Evolutionary conservation across 2,888 invertebrate genomes (phyloP), one percentile per base, ranked within the genome.

Genomic region (Drosophila meridiana): DNA sequence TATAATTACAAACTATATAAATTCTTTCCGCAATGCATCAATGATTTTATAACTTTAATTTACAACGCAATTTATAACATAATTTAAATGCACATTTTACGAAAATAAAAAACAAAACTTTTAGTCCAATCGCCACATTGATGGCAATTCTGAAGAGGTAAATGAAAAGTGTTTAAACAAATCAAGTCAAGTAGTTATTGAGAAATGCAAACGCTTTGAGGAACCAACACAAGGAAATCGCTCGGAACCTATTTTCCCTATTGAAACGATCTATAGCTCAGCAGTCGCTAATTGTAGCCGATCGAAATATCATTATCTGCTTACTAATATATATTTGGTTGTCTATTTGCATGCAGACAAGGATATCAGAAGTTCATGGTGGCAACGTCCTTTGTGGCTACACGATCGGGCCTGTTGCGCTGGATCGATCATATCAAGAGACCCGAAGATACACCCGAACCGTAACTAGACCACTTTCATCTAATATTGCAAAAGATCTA

Each of bases 111-210:
- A 3, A 43, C 9, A 11, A 60, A 73, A 8, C 30, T 32, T 83
- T 74, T 96, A 97, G 97, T 97, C 97, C 97, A 94, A 96, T 98
- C 96, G 97, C 97, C 96, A 97, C 96, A 94, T 97, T 98, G 95
- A 97, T 98, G 97, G 97, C 97, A 95, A 96, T 97, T 93, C 95
- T 97, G 93, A 96, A 97, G 96, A 98, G 98, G 98, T 98, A 98
- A 97, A 95, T 94, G 94, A 73, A 74, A 74, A 71, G 69, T 69
- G 73, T 73, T 76, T 69, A 69, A 56, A 43, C 43, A 69, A 56
- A 55, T 50, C 28, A 45, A 67, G 55, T 73, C 73, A 60, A 69
- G 69, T 89, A 90, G 88, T 69, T 75, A 64, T 76, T 82, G 50
- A 62, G 9, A 60, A 63, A 50, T 61, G 53, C 67, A 61, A 73